Base-by-base conservation (phyloP, 30 jellyfish, hydroid and myxozoan genomes). In the Aurelia sp. region DNA sequence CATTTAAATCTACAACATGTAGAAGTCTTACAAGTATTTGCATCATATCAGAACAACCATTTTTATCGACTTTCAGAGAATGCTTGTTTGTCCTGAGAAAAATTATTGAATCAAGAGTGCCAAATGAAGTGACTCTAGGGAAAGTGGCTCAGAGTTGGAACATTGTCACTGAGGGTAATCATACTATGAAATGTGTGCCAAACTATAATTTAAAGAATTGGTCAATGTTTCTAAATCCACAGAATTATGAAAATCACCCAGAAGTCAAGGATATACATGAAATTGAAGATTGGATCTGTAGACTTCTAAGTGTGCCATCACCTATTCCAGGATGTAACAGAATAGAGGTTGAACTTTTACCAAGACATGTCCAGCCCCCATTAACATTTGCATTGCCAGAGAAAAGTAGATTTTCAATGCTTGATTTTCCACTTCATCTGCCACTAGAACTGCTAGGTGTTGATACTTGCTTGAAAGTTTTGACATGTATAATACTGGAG, bases 381-480 rank as follows among this genome's bases (percentile, higher is more conserved):
- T 69, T 92, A 71, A 92, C 98, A 12, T 92, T 92, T 86, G 98
- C 98, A 11, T 88, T 92, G 69, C 98, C 98, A n/a, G 98, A 92
- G 82, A 92, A 87, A 75, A 92, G 98, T 65, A 79, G 98, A 31
- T 92, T 92, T 69, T 79, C 95, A 5, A 60, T 92, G 76, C 86
- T 87, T 37, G 98, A 92, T 60, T 92, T 77, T 76, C 98, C 98
- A 3, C 75, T 86, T 27, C 98, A 92, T 70, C 82, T 92, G 41
- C 98, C 98, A 6, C 67, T 92, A 31, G 98, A 92, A 66, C 69
- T 92, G 21, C 74, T 92, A 6, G 98, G 98, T 23, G 96, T 92
- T 79, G 98, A 92, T 33, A 92, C 98, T 2, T 92, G 98, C 55
- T 58, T 92, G 84, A 92, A 92, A 44, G 91, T 92, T 17, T 76